A percentile compares a stretch with the other conserved stretches of the same genome.
Evolutionary conservation across 2,888 invertebrate species (phyloP).

Genomic region (Limnephilus lunatus): DNA sequence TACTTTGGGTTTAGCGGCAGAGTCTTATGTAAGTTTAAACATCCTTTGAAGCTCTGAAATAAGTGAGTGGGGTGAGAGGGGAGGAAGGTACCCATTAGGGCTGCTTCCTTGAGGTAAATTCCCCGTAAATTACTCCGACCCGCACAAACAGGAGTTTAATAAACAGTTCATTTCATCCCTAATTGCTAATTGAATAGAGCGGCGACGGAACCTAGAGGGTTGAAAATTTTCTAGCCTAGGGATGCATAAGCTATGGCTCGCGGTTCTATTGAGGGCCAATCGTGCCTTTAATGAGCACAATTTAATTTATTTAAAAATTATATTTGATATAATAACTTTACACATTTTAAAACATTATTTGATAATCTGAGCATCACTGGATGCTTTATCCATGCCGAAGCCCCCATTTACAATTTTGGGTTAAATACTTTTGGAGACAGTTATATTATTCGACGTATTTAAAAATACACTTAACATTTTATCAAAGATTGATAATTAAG

Average conservation of each 20-base stretch:
- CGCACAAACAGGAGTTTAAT: slow-evolving; percentile 63
- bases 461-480: too few species aligned
- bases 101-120: slow-evolving; percentile 58
- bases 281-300: too few species aligned
- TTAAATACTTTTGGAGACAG: too few species aligned
- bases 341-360: too few species aligned
- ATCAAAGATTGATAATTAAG: too few species aligned
- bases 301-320: too few species aligned
- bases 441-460: too few species aligned
- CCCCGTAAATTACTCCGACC: slow-evolving; percentile 61
- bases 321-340: too few species aligned
- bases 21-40: not conserved
- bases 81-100: not conserved
- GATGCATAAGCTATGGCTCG: not conserved
- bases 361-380: too few species aligned
- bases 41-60: slow-evolving; percentile 2
- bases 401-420: too few species aligned
- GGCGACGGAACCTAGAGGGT: not conserved
- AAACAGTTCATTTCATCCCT: slow-evolving; percentile 63
- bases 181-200: slow-evolving; percentile 63
- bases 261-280: not conserved
- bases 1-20: not conserved
- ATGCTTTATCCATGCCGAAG: too few species aligned
- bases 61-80: not conserved
- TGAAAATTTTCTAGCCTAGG: not conserved